Evolutionary conservation across 2,113 vertebrate genomes (phyloP), one percentile per base, ranked within the genome.

Genomic region (Cygnus atratus): DNA sequence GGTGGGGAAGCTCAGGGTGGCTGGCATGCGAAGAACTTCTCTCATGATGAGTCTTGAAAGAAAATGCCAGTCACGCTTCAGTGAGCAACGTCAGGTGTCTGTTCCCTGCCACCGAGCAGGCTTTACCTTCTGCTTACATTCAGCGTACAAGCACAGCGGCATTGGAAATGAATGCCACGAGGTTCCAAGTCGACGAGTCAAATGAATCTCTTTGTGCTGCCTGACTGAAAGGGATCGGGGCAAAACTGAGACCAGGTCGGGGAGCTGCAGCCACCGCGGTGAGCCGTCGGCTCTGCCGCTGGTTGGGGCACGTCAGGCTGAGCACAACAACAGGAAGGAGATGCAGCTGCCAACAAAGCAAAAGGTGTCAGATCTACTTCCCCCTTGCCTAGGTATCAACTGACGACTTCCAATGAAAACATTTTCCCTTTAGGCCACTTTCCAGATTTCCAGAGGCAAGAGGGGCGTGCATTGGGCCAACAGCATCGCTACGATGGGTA

Each of bases 31-130:
- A 66, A 91, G 93, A 94, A 93, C 93, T 97, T 87, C 92, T 67
- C 94, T 97, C 97, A 84, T 87, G 97, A 97, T 94, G 96, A 71
- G 73, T 97, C 96, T 97, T 97, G 97, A 94, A 97, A 39, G 86
- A 46, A 95, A 93, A 93, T 14, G 41, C 61, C 44, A 73, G 76
- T 67, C 67, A 24, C 37, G 77, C 90, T 84, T n/a, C 43, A 71
- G 93, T 29, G 16, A 31, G 7, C 28, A 22, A 37, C 12, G 1
- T 9, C 78, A 66, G 92, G 88, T 90, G 90, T 21, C 90, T 48
- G 85, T 22, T 37, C 79, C 8, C 48, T 62, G 89, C 57, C 1
- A 13, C 43, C 7, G 33, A 41, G 57, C 61, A 41, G 52, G 18
- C 75, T 33, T 39, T 10, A 8, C 68, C 61, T 50, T 57, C 73